Percentiles rank a stretch among this genome's conserved stretches.
Conservation (phyloP, 1,140 invertebrate genomes). For the Elymnias hypermnestra region DNA sequence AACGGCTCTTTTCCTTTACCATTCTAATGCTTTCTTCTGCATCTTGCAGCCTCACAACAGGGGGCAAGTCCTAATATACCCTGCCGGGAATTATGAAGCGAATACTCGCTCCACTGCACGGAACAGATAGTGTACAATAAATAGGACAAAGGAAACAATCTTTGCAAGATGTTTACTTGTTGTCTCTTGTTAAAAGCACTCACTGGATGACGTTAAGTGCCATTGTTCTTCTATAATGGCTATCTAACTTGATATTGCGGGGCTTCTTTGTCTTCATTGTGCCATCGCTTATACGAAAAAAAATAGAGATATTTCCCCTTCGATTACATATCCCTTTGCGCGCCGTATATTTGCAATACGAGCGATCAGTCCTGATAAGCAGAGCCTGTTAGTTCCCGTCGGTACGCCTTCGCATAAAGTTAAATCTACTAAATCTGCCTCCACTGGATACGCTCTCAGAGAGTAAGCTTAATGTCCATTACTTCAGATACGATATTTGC, state of each 20-base stretch:
- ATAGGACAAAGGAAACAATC: background rate
- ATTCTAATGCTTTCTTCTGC: too few relatives aligned
- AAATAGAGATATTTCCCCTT: conserved; percentile 23
- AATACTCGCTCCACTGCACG: too few relatives aligned
- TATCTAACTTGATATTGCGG: conserved; percentile 1
- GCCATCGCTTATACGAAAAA: background rate
- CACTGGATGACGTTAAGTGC: conserved; percentile 1
- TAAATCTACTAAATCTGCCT: conserved; percentile 44
- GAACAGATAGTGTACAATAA: background rate
- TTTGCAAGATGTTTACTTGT: conserved; percentile 1
- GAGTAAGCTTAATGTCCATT: conserved; percentile 42
- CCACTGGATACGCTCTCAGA: conserved; percentile 38
- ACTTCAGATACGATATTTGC: conserved; percentile 38
- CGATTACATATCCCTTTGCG: conserved; percentile 27
- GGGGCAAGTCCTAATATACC: too few relatives aligned
- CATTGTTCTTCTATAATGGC: conserved; percentile 2
- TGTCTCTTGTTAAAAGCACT: background rate
- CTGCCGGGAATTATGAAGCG: too few relatives aligned
- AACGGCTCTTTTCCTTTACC: too few relatives aligned
- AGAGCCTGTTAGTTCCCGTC: conserved; percentile 33
- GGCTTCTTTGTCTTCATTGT: conserved; percentile 1
- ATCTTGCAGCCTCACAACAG: too few relatives aligned
- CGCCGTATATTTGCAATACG: conserved; percentile 27
- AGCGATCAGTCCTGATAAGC: conserved; percentile 33
- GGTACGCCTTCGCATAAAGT: conserved; percentile 36